A percentile compares a stretch with the other conserved stretches of the same genome.
Evolutionary conservation across 1,140 invertebrate genomes (phyloP).

Genomic region (Limonius californicus): DNA sequence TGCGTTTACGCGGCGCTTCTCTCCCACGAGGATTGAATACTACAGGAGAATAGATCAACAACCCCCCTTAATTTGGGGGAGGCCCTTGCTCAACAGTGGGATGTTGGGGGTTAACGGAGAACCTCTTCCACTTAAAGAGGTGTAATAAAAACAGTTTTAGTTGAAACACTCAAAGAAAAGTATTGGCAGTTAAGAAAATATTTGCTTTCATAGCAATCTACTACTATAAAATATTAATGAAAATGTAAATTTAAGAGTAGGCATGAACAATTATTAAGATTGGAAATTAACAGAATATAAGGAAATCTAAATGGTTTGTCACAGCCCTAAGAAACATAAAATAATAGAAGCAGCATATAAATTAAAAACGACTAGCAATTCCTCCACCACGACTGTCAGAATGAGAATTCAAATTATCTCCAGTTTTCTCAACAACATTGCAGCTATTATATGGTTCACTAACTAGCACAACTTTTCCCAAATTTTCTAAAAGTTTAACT

Average conservation of each 20-base stretch:
- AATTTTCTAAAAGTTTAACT: conserved; percentile 20
- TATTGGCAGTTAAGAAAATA: too few species aligned
- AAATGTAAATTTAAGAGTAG: not conserved
- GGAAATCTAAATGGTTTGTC: not conserved
- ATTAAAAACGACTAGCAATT: conserved; percentile 58
- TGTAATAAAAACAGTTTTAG: too few species aligned
- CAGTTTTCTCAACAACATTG: conserved; percentile 58
- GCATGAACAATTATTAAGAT: not conserved
- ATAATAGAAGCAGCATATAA: not conserved
- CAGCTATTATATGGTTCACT: conserved; percentile 52
- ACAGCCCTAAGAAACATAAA: not conserved
- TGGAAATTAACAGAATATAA: not conserved
- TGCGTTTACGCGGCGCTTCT: too few species aligned
- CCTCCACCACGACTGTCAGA: conserved; percentile 63
- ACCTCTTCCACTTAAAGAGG: too few species aligned
- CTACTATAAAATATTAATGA: too few species aligned
- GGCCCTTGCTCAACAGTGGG: too few species aligned
- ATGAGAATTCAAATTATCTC: conserved; percentile 56
- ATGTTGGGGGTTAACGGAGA: too few species aligned
- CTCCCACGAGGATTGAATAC: too few species aligned
- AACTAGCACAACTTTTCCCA: conserved; percentile 19
- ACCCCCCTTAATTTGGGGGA: too few species aligned
- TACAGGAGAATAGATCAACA: too few species aligned
- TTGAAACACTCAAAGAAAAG: too few species aligned
- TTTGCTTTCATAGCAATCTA: too few species aligned